These are phyloP conservation scores for Elegia similella DNA, from an alignment of 2,888 invertebrate species.

Conservation along the genomic window DNA sequence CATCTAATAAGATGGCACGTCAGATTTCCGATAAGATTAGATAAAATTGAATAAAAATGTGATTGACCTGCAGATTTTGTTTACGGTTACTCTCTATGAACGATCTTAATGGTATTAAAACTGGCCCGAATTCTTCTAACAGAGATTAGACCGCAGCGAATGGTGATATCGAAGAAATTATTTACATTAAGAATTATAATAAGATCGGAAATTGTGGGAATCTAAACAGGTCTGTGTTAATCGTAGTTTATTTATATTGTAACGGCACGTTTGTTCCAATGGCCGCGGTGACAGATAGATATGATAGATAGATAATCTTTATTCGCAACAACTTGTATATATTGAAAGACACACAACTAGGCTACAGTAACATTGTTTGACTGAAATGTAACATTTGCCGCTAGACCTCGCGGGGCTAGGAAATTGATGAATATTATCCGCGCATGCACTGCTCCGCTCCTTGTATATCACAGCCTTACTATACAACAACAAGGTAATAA, in stretches of 20 bases:
- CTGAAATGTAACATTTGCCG: too few species aligned
- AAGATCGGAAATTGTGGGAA: not conserved
- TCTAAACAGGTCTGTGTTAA: not conserved
- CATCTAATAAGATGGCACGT: not conserved
- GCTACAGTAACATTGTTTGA: too few species aligned
- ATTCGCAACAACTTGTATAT: too few species aligned
- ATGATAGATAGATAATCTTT: too few species aligned
- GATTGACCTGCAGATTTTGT: slow-evolving; percentile 11
- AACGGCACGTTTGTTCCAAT: not conserved
- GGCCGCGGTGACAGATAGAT: too few species aligned
- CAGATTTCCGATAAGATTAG: slow-evolving; percentile 2
- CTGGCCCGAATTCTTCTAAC: slow-evolving; percentile 11
- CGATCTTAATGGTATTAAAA: not conserved
- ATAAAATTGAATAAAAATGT: slow-evolving; percentile 17
- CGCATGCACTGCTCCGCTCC: too few species aligned
- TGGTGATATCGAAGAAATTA: slow-evolving; percentile 5
- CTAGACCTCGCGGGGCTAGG: too few species aligned
- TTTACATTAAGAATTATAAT: slow-evolving; percentile 9
- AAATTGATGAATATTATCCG: too few species aligned
- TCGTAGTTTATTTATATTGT: not conserved
- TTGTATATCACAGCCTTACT: too few species aligned
- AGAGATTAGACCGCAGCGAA: slow-evolving; percentile 4
- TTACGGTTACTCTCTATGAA: slow-evolving; percentile 7
- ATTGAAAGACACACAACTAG: too few species aligned
- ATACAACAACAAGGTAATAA: too few species aligned